A percentile compares a stretch with the other conserved stretches of the same genome.
phyloP scores from a whole-genome alignment of 2,888 invertebrate species.

The Drosophila meridionalis region DNA sequence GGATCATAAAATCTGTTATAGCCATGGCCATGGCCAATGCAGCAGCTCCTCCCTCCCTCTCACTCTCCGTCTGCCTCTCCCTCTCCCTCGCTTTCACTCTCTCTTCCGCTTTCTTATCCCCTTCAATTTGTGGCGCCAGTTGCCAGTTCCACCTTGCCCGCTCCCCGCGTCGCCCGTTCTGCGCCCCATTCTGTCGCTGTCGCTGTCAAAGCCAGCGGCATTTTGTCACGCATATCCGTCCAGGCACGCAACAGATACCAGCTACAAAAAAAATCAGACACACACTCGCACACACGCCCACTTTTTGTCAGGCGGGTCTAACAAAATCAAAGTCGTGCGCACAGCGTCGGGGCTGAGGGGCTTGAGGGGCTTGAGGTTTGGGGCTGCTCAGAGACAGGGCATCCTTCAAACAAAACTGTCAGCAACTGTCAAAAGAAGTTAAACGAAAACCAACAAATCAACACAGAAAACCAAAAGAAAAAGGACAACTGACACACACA shows the following conservation, averaged over 20 bases:
- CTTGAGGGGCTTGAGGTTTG: background rate
- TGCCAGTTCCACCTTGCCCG: conserved; percentile 15
- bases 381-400: conserved; percentile 40
- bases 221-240: conserved; percentile 58
- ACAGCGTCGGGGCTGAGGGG: background rate
- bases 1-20: conserved; percentile 25
- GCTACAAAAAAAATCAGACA: conserved; percentile 20
- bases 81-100: too few relatives aligned
- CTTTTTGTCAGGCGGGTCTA: conserved; percentile 11
- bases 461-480: conserved; percentile 34
- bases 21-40: conserved; percentile 21
- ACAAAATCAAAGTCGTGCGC: conserved; percentile 51
- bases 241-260: conserved; percentile 60
- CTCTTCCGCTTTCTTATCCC: background rate
- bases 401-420: conserved; percentile 77
- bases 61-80: too few relatives aligned
- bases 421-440: conserved; percentile 80
- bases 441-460: conserved; percentile 70
- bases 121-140: conserved; percentile 26
- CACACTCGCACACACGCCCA: conserved; percentile 26
- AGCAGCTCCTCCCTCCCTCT: background rate
- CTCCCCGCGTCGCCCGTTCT: background rate
- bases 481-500: conserved; percentile 42
- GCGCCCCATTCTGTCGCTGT: background rate
- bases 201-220: conserved; percentile 35